Conservation (phyloP, 2,113 vertebrate species). For the Kryptolebias marmoratus region DNA sequence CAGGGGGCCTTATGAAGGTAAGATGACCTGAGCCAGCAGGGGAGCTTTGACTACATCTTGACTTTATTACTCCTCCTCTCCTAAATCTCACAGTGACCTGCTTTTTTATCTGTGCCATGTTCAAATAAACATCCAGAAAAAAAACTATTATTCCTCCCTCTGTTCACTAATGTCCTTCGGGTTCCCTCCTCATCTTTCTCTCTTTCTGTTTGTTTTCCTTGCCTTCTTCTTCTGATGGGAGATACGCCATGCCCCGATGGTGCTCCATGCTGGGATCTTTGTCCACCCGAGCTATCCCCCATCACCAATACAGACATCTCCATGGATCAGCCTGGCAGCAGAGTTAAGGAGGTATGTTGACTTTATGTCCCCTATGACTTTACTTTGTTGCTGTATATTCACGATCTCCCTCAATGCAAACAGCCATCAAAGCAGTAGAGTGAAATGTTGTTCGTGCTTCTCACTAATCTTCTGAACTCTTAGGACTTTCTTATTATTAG, state of each 20-base stretch:
- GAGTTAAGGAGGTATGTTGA: conserved; percentile 52
- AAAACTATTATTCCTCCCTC: conserved; percentile 67
- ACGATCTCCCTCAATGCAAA: conserved; percentile 44
- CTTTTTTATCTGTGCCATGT: conserved; percentile 61
- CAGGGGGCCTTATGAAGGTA: conserved; percentile 41
- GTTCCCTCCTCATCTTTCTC: conserved; percentile 60
- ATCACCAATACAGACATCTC: conserved; percentile 16
- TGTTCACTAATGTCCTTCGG: conserved; percentile 60
- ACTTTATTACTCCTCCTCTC: conserved; percentile 68
- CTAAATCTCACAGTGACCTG: conserved; percentile 69
- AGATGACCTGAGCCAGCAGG: conserved; percentile 58
- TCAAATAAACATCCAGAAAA: conserved; percentile 78
- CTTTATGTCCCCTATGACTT: conserved; percentile 46
- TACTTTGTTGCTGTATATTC: conserved; percentile 68
- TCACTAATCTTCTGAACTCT: conserved; percentile 19
- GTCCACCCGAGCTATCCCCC: neutral
- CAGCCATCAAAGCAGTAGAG: conserved; percentile 39
- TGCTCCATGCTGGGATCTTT: conserved; percentile 38
- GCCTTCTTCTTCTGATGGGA: conserved; percentile 61
- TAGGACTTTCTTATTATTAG: conserved; percentile 31
- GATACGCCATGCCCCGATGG: conserved; percentile 50
- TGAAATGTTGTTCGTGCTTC: conserved; percentile 35
- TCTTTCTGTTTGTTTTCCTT: conserved; percentile 65
- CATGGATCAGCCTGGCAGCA: conserved; percentile 15
- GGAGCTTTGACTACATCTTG: conserved; percentile 74